Percentiles rank a stretch among this genome's conserved stretches.
Conservation (phyloP, 2,888 invertebrate species). For the Timema cristinae region DNA sequence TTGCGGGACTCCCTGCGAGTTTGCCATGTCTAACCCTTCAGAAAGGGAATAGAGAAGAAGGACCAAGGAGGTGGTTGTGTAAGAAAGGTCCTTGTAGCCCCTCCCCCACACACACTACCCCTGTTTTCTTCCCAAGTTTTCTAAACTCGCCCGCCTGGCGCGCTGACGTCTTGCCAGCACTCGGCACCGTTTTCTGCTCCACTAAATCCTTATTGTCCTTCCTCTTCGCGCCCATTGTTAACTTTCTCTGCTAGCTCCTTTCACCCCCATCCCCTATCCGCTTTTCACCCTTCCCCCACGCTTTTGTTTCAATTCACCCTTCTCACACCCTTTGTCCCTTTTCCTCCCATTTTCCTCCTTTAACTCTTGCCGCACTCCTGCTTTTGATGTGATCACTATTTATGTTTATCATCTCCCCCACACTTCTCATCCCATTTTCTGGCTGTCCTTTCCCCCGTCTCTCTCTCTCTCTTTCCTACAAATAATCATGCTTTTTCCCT, state of each 20-base stretch:
- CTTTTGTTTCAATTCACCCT: not conserved
- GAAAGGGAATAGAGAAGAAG: not conserved
- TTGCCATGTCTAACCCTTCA: not conserved
- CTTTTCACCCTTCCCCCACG: too few species aligned
- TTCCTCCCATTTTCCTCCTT: not conserved
- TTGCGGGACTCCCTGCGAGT: constrained; percentile 1
- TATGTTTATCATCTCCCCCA: constrained; percentile 1
- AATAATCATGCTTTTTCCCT: too few species aligned
- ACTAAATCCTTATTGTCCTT: constrained; percentile 13
- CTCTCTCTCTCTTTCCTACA: too few species aligned
- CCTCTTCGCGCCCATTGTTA: constrained; percentile 8
- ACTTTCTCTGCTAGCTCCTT: not conserved
- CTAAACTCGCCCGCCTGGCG: constrained; percentile 3
- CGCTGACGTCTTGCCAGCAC: constrained; percentile 14
- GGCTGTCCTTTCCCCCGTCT: too few species aligned
- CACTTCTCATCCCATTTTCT: too few species aligned
- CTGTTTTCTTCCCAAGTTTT: not conserved
- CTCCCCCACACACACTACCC: too few species aligned
- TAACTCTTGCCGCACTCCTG: not conserved
- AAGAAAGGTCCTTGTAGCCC: too few species aligned
- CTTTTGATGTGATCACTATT: constrained; percentile 16
- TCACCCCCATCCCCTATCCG: not conserved
- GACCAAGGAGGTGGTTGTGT: not conserved
- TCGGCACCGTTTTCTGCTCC: constrained; percentile 9
- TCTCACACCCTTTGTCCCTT: constrained; percentile 2